Base-by-base conservation (phyloP, 1,140 invertebrate species). In the Meloidogyne chitwoodi region DNA sequence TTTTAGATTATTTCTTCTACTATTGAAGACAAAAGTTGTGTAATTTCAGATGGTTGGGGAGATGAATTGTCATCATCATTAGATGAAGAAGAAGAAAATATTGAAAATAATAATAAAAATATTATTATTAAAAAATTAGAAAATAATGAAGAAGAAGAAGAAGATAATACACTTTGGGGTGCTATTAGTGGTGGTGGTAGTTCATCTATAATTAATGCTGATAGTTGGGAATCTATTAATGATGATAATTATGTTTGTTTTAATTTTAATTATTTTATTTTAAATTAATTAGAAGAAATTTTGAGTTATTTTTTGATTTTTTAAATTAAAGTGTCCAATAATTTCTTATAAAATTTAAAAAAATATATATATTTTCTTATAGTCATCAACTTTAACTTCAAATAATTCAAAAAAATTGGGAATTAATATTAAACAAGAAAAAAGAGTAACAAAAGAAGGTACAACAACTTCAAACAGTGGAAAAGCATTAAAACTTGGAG, bases 11-110 rank as follows among this genome's bases (percentile, higher is more conserved):
- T 56, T 61, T 72, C 48, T 31, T 34, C 38, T 27, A 24, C 44
- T n/a, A 62, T 24, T 1, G 19, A 63, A 63, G 38, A n/a, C 24
- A 65, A 61, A 19, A 62, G 19, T 29, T 72, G 48, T n/a, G 11
- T 24, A 65, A 22, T 73, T 29, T 34, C 70, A 10, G 70, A 73
- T 22, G 70, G 70, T 19, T 73, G 70, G 70, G 70, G 70, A 27
- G 70, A 73, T 26, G 24, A 63, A 34, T 29, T 73, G n/a, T n/a
- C n/a, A n/a, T n/a, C n/a, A 31, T 26, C 56, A 31, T 19, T 27
- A 63, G 34, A 62, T 4, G 48, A 27, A n/a, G 12, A 72, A 22
- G 56, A 62, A 0, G 56, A 34, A 5, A 48, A 73, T 26, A 26
- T 22, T 4, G 26, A 73, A 19, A n/a, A n/a, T 34, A 22, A 31